A percentile compares a stretch with the other conserved stretches of the same genome.
Conservation (phyloP, 1,140 invertebrate genomes). For the Amyelois transitella region DNA sequence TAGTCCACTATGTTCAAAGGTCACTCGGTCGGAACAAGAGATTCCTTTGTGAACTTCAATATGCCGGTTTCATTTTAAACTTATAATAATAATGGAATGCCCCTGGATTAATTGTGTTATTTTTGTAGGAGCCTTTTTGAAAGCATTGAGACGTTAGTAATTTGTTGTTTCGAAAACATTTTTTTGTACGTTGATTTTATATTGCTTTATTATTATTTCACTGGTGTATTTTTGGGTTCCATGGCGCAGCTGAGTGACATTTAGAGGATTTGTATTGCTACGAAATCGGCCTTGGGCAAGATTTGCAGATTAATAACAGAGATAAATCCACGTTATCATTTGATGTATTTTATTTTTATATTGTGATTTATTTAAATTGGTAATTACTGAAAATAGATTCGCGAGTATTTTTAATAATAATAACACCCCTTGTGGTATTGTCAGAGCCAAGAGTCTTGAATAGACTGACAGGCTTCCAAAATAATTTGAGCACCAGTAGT, state of each 20-base stretch:
- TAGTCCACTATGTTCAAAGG: conserved; percentile 31
- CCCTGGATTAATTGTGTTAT: conserved; percentile 54
- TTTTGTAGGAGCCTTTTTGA: conserved; percentile 43
- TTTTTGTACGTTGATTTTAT: conserved; percentile 15
- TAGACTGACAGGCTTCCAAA: too few species aligned
- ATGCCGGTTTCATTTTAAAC: conserved; percentile 43
- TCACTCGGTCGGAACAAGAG: conserved; percentile 50
- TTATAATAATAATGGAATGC: conserved; percentile 57
- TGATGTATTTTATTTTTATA: too few species aligned
- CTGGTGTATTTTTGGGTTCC: background rate
- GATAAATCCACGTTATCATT: background rate
- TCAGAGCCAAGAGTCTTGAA: too few species aligned
- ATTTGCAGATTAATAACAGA: background rate
- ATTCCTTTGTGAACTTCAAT: conserved; percentile 48
- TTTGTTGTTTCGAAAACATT: conserved; percentile 38
- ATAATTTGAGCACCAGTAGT: background rate
- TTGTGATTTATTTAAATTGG: too few species aligned
- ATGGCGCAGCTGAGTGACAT: background rate
- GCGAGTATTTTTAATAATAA: too few species aligned
- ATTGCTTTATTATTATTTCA: conserved; percentile 9
- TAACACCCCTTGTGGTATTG: too few species aligned
- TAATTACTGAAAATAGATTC: too few species aligned
- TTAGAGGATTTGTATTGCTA: background rate
- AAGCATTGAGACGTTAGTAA: conserved; percentile 34
- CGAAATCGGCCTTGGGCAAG: background rate